A percentile compares a stretch with the other conserved stretches of the same genome.
Conservation (phyloP, 2,888 invertebrate species). For the Xestia xanthographa region DNA sequence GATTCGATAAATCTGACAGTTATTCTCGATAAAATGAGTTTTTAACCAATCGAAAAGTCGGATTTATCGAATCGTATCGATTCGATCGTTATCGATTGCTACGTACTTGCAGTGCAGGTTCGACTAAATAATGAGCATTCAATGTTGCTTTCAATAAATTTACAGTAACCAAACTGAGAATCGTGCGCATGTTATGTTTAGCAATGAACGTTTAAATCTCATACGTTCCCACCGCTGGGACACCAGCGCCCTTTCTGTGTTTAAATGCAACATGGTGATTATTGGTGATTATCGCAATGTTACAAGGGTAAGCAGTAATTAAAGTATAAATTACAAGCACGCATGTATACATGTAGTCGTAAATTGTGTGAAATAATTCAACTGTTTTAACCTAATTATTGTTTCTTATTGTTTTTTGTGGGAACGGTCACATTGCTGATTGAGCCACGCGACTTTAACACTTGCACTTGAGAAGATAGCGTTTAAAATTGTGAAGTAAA, state of each 20-base stretch:
- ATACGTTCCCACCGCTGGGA: not conserved
- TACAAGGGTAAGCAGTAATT: slow-evolving; percentile 52
- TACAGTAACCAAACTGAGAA: no score
- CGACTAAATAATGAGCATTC: no score
- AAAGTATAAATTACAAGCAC: slow-evolving; percentile 46
- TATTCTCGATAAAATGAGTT: no score
- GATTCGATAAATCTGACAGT: no score
- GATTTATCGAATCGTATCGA: no score
- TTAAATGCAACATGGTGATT: slow-evolving; percentile 18
- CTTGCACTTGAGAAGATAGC: not conserved
- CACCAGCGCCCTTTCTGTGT: not conserved
- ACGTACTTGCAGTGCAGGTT: no score
- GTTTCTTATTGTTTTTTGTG: slow-evolving; percentile 63
- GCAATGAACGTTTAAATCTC: not conserved
- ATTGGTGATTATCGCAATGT: slow-evolving; percentile 27
- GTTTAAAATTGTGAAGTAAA: not conserved
- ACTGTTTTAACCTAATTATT: slow-evolving; percentile 62
- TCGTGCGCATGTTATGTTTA: no score
- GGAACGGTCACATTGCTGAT: slow-evolving; percentile 54
- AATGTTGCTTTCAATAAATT: no score
- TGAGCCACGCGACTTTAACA: slow-evolving; percentile 11
- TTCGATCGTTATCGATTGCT: no score
- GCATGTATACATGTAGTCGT: slow-evolving; percentile 37
- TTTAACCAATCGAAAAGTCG: no score
- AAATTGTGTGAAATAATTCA: slow-evolving; percentile 67